These are phyloP conservation scores for Glaucidium brasilianum DNA, from an alignment of 2,113 vertebrate species.

Conservation along the genomic window DNA sequence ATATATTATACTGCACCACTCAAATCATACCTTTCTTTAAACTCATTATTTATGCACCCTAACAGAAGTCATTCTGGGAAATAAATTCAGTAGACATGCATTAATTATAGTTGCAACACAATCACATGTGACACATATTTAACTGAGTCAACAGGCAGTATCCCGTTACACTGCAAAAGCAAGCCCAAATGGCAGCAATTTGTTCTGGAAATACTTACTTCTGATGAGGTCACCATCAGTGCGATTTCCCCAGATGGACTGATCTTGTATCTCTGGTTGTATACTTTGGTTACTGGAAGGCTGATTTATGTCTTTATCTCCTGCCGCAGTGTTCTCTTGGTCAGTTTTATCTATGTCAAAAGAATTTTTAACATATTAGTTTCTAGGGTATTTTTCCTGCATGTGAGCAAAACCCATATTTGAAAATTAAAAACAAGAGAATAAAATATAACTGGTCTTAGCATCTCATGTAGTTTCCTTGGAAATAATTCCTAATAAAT, in stretches of 20 bases:
- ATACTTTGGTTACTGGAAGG: constrained; percentile 64
- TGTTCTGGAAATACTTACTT: constrained; percentile 84
- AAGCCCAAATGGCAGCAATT: constrained; percentile 27
- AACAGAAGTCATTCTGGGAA: constrained; percentile 19
- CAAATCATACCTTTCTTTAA: background rate
- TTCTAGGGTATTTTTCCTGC: background rate
- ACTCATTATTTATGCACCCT: background rate
- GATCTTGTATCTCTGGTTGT: constrained; percentile 71
- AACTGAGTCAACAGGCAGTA: constrained; percentile 14
- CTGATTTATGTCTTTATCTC: constrained; percentile 60
- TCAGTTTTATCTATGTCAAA: constrained; percentile 80
- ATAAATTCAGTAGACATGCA: constrained; percentile 2
- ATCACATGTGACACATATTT: constrained; percentile 48
- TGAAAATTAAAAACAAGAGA: background rate
- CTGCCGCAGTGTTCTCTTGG: constrained; percentile 59
- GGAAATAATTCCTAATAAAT: background rate
- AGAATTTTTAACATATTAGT: background rate
- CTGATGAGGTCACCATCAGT: constrained; percentile 80
- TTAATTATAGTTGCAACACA: background rate
- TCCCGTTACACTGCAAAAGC: background rate
- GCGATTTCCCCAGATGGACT: constrained; percentile 70
- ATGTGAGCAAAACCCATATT: background rate
- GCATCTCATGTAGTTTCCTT: background rate
- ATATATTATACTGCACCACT: background rate
- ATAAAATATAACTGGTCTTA: background rate